Conservation (phyloP, 2,113 vertebrate genomes). For the Riparia riparia region DNA sequence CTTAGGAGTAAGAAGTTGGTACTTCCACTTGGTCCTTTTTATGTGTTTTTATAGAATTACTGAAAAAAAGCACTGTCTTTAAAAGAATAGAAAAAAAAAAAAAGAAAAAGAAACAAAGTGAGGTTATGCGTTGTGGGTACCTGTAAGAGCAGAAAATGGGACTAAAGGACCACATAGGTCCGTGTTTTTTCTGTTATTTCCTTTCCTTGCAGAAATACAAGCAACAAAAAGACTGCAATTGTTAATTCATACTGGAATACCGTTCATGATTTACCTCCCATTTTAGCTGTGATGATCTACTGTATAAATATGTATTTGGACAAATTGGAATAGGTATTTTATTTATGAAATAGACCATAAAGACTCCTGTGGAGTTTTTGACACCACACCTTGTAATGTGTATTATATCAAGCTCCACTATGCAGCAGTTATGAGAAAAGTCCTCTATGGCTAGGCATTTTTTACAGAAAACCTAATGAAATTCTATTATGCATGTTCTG, state of each 20-base stretch:
- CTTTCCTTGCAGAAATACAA: neutral
- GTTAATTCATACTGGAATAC: constrained; percentile 6
- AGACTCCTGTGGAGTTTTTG: constrained; percentile 33
- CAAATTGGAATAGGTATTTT: constrained; percentile 47
- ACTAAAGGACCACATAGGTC: neutral
- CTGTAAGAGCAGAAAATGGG: neutral
- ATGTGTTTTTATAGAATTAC: neutral
- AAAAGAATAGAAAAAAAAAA: neutral
- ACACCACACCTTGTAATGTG: constrained; percentile 58
- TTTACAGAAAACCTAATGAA: constrained; percentile 51
- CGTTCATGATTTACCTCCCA: neutral
- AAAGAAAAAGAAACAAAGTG: neutral
- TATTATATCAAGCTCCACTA: constrained; percentile 48
- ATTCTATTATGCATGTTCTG: constrained; percentile 35
- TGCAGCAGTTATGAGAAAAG: constrained; percentile 35
- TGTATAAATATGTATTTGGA: constrained; percentile 55
- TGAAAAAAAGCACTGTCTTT: neutral
- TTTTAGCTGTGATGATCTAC: neutral
- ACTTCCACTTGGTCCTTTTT: neutral
- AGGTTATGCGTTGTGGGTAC: neutral
- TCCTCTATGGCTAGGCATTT: neutral
- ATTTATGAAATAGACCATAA: constrained; percentile 60
- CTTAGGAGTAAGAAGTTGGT: neutral
- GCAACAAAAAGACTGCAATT: constrained; percentile 17
- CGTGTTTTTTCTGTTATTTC: neutral